These are phyloP conservation scores for Protonibea diacanthus DNA, from an alignment of 2,797 vertebrate genomes.

Conservation along the genomic window DNA sequence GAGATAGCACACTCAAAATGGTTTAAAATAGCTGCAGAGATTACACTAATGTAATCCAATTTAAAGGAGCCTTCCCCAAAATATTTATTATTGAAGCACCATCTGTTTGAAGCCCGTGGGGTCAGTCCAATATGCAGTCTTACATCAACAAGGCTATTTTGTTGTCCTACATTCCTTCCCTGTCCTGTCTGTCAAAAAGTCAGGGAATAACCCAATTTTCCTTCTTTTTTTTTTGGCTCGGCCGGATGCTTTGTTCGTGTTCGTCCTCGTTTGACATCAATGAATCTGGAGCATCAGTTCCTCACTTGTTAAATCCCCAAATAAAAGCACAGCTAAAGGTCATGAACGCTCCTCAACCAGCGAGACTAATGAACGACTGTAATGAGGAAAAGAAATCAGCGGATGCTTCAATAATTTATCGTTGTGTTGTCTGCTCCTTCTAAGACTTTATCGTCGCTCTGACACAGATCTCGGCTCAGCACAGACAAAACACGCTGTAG, in stretches of 20 bases:
- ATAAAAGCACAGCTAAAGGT: constrained; percentile 48
- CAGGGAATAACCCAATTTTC: constrained; percentile 45
- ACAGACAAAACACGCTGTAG: constrained; percentile 11
- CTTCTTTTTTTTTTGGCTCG: constrained; percentile 10
- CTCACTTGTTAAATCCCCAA: constrained; percentile 32
- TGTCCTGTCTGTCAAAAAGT: constrained; percentile 55
- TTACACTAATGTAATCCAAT: constrained; percentile 88
- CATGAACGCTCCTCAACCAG: constrained; percentile 17
- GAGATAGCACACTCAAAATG: constrained; percentile 79
- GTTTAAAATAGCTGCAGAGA: constrained; percentile 84
- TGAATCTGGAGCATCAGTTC: constrained; percentile 48
- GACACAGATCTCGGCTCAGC: constrained; percentile 62
- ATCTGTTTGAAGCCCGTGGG: constrained; percentile 83
- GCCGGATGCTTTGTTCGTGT: constrained; percentile 44
- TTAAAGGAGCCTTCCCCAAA: constrained; percentile 81
- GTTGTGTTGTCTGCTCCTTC: constrained; percentile 47
- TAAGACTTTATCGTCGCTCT: constrained; percentile 46
- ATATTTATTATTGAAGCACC: constrained; percentile 85
- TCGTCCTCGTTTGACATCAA: constrained; percentile 47
- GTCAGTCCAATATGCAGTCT: constrained; percentile 71
- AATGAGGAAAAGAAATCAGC: constrained; percentile 53
- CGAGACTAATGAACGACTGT: constrained; percentile 31
- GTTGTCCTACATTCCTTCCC: constrained; percentile 74
- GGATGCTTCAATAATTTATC: constrained; percentile 65
- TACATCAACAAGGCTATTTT: constrained; percentile 68